A percentile compares a stretch with the other conserved stretches of the same genome.
Evolutionary conservation across 2,888 invertebrate species (phyloP).

Genomic region (Anaspis maculata): DNA sequence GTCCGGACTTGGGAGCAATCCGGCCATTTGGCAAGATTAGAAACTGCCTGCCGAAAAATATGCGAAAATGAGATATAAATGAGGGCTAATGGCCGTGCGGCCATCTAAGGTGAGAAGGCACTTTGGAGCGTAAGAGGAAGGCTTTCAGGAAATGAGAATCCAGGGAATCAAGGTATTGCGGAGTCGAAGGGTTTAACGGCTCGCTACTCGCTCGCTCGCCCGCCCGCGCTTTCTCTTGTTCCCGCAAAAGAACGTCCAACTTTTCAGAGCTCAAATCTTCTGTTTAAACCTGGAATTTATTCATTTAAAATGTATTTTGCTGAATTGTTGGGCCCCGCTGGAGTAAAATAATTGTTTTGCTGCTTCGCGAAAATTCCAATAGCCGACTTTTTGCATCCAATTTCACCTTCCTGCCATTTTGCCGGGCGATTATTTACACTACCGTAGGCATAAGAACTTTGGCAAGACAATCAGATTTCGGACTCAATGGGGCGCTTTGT

Average conservation of each 20-base stretch:
- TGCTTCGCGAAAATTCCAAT: too few species aligned
- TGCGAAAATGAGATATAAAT: constrained; percentile 30
- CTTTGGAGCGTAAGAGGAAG: constrained; percentile 22
- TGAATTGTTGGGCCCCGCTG: background rate
- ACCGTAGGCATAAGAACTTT: too few species aligned
- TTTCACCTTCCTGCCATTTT: too few species aligned
- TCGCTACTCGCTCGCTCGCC: constrained; percentile 1
- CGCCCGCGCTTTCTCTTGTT: too few species aligned
- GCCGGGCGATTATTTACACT: too few species aligned
- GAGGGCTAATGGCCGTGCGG: constrained; percentile 27
- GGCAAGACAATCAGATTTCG: too few species aligned
- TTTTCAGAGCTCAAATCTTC: constrained; percentile 1
- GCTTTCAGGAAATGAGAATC: constrained; percentile 25
- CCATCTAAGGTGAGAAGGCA: constrained; percentile 23
- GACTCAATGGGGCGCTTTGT: too few species aligned
- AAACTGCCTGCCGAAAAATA: constrained; percentile 24
- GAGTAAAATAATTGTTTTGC: too few species aligned
- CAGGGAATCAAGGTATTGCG: constrained; percentile 22
- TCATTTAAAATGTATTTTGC: constrained; percentile 6
- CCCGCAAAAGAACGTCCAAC: constrained; percentile 7
- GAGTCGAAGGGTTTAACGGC: constrained; percentile 20
- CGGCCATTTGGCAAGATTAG: constrained; percentile 26
- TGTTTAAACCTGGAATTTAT: constrained; percentile 9
- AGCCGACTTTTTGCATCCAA: too few species aligned
- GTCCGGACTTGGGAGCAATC: constrained; percentile 19